Conservation (phyloP, 2,888 invertebrate genomes). For the Meteorus colon region DNA sequence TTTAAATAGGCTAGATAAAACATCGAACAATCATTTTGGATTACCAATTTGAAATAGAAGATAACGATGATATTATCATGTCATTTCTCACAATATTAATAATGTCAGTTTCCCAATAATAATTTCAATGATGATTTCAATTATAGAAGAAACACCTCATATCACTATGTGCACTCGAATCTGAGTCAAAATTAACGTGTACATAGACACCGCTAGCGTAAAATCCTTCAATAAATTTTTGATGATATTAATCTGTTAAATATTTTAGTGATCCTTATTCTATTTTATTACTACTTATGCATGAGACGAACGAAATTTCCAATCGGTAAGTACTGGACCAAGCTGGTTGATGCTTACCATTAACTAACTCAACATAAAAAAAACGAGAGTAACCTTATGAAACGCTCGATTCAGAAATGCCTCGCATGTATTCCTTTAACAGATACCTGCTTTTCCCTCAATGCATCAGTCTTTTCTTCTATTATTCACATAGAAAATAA, state of each 20-base stretch:
- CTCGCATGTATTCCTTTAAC: slow-evolving; percentile 13
- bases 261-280: slow-evolving; percentile 49
- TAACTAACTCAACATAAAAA: slow-evolving; percentile 50
- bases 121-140: background rate
- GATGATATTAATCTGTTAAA: slow-evolving; percentile 48
- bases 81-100: background rate
- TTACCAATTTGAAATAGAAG: background rate
- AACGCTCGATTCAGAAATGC: background rate
- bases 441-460: background rate
- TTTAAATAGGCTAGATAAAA: background rate
- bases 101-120: background rate
- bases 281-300: slow-evolving; percentile 51
- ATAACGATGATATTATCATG: background rate
- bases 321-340: slow-evolving; percentile 51
- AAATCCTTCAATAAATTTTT: slow-evolving; percentile 46
- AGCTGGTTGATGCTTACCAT: slow-evolving; percentile 30
- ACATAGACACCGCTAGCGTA: slow-evolving; percentile 34
- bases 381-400: slow-evolving; percentile 54
- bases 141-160: slow-evolving; percentile 5
- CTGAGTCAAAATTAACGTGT: slow-evolving; percentile 36
- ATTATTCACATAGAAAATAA: slow-evolving; percentile 1
- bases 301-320: slow-evolving; percentile 52
- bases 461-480: background rate
- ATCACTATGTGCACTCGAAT: background rate
- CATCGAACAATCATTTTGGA: slow-evolving; percentile 1